Evolutionary conservation across 2,888 invertebrate genomes (phyloP), one percentile per base, ranked within the genome.

Genomic region (Drosophila picticornis): DNA sequence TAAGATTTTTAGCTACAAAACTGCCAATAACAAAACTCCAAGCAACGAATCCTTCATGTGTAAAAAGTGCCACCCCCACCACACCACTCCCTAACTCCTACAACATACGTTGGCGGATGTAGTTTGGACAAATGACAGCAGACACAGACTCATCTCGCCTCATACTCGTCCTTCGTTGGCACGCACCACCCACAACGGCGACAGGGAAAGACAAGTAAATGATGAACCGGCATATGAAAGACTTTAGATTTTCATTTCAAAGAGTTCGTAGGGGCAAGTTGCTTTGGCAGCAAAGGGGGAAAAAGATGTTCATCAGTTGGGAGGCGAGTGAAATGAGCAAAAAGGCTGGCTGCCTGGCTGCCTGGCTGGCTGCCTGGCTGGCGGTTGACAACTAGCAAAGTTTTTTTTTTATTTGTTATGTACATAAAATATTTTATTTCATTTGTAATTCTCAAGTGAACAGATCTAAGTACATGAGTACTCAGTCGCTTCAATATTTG

Each of bases 1-100:
- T 78, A 76, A 88, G 90, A 88, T 90, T 85, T 84, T 76, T 74
- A 73, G 88, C 83, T 75, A 88, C 90, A 85, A 88, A 85, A 83
- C 90, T 90, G 85, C 90, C 85, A 85, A 90, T 90, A 85, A 88
- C 78, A 81, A 79, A 73, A 66, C 68, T 77, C 50, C 34, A 70
- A 57, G 58, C 70, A 51, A 50, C 34, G 32, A 62, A 58, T 46
- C 57, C 64, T 52, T 36, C 53, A 64, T 27, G 53, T 64, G 34
- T 34, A 25, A 50, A 36, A 51, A 2, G 7, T 36, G 6, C 53
- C 40, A 11, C n/a, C 25, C 40, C 40, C 11, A 11, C 22, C 43
- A 43, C 11, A 22, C 2, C 40, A 13, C 16, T 36, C 6, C 13
- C 25, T n/a, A 2, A 25, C 27, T 53, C 11, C 56, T 43, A 50